Evolutionary conservation across 2,888 invertebrate genomes (phyloP).

Genomic region (Drosophila cyrtoloma): DNA sequence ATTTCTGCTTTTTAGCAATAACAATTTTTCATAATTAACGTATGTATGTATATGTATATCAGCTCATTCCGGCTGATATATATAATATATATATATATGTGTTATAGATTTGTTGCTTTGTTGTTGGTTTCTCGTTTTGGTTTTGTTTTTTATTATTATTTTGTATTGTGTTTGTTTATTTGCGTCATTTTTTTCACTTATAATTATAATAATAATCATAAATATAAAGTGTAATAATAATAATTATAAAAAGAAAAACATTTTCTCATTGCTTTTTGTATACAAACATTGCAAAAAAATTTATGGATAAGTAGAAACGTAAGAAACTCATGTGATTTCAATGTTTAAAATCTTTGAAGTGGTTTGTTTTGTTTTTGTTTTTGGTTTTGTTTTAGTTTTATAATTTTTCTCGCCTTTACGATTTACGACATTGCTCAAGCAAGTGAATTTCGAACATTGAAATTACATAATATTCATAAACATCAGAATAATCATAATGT

Average conservation of each 20-base stretch:
- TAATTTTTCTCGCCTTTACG: conserved; percentile 34
- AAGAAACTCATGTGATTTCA: conserved; percentile 60
- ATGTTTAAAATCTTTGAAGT: conserved; percentile 46
- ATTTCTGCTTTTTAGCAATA: conserved; percentile 49
- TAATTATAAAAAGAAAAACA: conserved; percentile 66
- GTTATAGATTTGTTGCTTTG: conserved; percentile 24
- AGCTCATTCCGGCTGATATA: conserved; percentile 27
- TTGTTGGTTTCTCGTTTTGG: conserved; percentile 19
- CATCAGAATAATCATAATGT: conserved; percentile 52
- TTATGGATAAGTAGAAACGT: conserved; percentile 55
- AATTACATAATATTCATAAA: conserved; percentile 49
- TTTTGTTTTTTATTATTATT: conserved; percentile 27
- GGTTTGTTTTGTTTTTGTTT: conserved; percentile 23
- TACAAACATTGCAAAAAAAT: conserved; percentile 70
- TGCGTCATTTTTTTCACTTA: conserved; percentile 74
- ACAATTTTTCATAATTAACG: conserved; percentile 35
- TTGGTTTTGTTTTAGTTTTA: conserved; percentile 8
- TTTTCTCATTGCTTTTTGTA: conserved; percentile 54
- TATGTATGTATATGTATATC: conserved; percentile 47
- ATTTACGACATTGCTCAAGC: conserved; percentile 62
- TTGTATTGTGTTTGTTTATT: conserved; percentile 72
- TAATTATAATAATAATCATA: conserved; percentile 76
- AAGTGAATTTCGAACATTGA: conserved; percentile 52
- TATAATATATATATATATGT: conserved; percentile 20
- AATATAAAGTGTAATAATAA: conserved; percentile 73